Conservation (phyloP, 64 coral and sea anemone genomes). For the Actinia equina region DNA sequence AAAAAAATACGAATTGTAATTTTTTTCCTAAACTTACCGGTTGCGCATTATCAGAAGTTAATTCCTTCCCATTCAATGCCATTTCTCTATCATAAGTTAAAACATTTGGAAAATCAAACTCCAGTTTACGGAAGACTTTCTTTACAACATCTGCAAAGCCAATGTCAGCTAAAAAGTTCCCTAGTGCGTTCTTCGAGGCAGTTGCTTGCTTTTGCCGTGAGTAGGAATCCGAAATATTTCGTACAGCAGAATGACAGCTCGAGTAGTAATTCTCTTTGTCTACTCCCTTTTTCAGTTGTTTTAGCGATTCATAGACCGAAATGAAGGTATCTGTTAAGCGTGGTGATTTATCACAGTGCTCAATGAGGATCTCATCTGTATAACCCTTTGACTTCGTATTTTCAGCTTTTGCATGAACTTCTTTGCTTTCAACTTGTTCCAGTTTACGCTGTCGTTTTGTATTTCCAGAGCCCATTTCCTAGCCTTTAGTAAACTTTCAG, state of each 20-base stretch:
- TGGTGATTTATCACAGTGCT: not conserved
- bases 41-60: too few relatives aligned
- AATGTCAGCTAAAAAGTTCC: not conserved
- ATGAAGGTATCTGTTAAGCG: not conserved
- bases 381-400: not conserved
- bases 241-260: too few relatives aligned
- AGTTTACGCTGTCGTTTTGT: not conserved
- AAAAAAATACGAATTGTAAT: too few relatives aligned
- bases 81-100: slow-evolving; percentile 6
- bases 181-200: not conserved
- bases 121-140: not conserved
- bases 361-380: not conserved
- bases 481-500: not conserved
- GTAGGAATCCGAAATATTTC: not conserved
- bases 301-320: not conserved
- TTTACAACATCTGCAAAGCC: not conserved
- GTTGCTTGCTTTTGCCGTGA: not conserved
- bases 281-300: not conserved
- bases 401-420: not conserved
- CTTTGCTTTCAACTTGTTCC: not conserved
- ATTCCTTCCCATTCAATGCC: not conserved
- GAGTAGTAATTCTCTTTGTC: not conserved
- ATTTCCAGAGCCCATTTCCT: not conserved
- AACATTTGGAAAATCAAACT: not conserved
- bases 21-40: too few relatives aligned